Evolutionary conservation across 2,113 vertebrate genomes (phyloP), one percentile per base, ranked within the genome.

Genomic region (Tragulus kanchil): DNA sequence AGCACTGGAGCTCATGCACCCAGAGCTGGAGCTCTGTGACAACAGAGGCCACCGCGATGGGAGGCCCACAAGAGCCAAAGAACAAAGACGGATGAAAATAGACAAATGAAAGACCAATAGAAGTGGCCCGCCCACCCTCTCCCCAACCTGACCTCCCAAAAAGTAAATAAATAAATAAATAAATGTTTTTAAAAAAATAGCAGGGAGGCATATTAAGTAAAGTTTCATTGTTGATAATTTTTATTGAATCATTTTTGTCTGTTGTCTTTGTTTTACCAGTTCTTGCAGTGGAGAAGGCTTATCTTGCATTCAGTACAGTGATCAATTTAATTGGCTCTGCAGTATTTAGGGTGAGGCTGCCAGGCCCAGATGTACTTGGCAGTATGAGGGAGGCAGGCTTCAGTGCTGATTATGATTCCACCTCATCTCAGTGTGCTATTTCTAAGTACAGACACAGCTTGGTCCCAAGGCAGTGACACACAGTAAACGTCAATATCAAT

Each of bases 401-500:
- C 73, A 85, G 4, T 97, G 96, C 75, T 87, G 92, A 58, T 90
- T 77, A 58, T 95, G 75, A 88, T 26, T 65, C 56, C 8, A 15
- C 16, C 0, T 25, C 73, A 59, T 95, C 85, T 95, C 97, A 90
- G 36, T 95, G 42, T 96, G 96, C 95, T 97, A 71, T 96, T 97
- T 96, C 91, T 92, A 95, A 95, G 94, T 94, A 89, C 8, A 97
- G 93, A 91, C 52, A 90, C 95, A 94, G 97, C 92, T 84, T 96
- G 73, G 93, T 97, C 89, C 97, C 89, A 19, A 97, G 97, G 90
- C 87, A 97, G 93, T 98, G 92, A 90, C 88, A 91, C 94, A 97
- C 75, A 97, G 97, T 86, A 98, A 98, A 96, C 75, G 90, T 97
- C 98, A 98, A 91, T 96, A 98, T 98, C 97, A 98, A 98, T 98